A percentile compares a stretch with the other conserved stretches of the same genome.
Conservation (phyloP, 2,113 vertebrate genomes). For the Coptodon rendalli region DNA sequence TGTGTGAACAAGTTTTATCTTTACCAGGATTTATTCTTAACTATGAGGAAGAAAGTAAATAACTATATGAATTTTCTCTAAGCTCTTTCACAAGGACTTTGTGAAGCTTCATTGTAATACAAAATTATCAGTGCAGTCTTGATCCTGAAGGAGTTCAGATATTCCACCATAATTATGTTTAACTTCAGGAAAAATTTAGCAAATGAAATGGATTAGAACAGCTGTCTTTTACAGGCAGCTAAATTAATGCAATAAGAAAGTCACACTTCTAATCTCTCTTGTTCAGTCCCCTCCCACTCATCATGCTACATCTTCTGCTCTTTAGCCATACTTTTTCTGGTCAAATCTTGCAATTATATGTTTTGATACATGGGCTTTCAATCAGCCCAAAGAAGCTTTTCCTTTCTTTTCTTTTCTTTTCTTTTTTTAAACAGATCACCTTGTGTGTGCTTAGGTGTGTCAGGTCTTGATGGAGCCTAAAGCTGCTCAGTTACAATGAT, state of each 20-base stretch:
- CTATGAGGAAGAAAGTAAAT: not conserved
- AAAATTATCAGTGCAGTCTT: not conserved
- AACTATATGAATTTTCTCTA: not conserved
- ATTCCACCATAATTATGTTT: not conserved
- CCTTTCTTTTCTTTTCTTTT: not conserved
- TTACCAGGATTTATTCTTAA: not conserved
- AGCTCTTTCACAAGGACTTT: not conserved
- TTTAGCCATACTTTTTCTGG: not conserved
- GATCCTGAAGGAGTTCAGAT: not conserved
- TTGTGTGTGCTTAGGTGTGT: not conserved
- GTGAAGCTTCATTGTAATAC: not conserved
- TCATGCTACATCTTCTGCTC: not conserved
- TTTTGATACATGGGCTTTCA: not conserved
- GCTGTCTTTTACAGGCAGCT: not conserved
- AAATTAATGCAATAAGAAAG: not conserved
- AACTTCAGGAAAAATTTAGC: not conserved
- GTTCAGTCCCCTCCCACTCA: not conserved
- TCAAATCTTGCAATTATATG: not conserved
- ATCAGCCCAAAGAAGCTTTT: not conserved
- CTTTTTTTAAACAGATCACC: not conserved
- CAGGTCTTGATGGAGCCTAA: not conserved
- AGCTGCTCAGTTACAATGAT: constrained; percentile 34
- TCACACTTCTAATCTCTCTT: not conserved
- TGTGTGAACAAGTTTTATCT: not conserved
- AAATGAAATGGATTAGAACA: not conserved